These are phyloP conservation scores for Drosophila antonietae DNA, from an alignment of 2,888 invertebrate species.

Conservation along the genomic window DNA sequence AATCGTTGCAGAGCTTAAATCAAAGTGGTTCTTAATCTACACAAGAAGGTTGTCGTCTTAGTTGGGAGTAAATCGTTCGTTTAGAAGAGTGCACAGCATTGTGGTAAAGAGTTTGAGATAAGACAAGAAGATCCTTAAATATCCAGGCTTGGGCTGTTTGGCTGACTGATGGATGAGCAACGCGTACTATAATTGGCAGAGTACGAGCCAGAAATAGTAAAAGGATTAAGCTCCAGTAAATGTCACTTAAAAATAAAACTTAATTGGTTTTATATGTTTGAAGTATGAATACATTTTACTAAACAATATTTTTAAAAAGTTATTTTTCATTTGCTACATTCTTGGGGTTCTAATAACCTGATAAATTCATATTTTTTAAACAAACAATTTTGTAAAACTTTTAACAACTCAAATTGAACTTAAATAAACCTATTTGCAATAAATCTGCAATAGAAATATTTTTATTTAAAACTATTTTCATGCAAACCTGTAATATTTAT, in stretches of 20 bases:
- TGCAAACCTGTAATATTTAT: no score
- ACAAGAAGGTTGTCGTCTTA: conserved; percentile 1
- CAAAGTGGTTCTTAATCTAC: conserved; percentile 28
- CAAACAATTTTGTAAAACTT: no score
- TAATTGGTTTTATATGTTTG: neutral
- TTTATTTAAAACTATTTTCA: no score
- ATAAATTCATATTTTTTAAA: no score
- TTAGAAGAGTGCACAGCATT: neutral
- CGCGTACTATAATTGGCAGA: neutral
- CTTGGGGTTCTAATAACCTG: no score
- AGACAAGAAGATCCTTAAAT: neutral
- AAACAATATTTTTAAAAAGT: no score
- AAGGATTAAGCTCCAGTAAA: neutral
- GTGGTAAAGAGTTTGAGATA: neutral
- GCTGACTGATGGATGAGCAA: neutral
- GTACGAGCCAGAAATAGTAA: neutral
- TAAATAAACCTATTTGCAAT: no score
- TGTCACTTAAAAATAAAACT: neutral
- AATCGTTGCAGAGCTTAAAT: conserved; percentile 8
- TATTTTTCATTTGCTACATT: no score
- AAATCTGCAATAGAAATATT: no score
- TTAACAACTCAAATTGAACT: no score
- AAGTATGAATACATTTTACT: no score
- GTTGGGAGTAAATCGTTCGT: neutral
- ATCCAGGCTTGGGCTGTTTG: neutral